phyloP scores from a whole-genome alignment of 35 echinoderm and acorn worm species.

The Diadema setosum region DNA sequence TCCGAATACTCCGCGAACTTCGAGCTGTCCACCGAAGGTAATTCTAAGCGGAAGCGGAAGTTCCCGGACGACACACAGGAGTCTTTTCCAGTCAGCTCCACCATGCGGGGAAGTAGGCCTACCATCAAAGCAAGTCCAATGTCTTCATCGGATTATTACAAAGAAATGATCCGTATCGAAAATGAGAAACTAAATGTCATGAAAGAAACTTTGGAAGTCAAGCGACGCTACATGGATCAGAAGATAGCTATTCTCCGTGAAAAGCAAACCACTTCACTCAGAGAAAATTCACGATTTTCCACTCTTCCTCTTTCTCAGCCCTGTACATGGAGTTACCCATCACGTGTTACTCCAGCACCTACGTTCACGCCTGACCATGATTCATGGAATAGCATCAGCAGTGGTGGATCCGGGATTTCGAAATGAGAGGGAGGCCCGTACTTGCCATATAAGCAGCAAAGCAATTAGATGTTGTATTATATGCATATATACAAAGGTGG shows the following conservation, averaged over 20 bases:
- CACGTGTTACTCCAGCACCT: not conserved
- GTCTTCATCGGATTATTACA: slow-evolving; percentile 17
- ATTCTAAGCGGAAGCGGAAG: not conserved
- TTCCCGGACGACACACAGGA: not conserved
- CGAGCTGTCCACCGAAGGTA: not conserved
- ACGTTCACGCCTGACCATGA: not conserved
- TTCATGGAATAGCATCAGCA: not conserved
- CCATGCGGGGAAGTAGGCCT: not conserved
- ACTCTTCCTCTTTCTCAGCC: not conserved
- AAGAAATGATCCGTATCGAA: slow-evolving; percentile 30
- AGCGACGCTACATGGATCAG: not conserved
- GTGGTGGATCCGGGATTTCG: not conserved
- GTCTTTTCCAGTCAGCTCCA: not conserved
- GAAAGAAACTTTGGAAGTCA: slow-evolving; percentile 20
- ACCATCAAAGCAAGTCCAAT: not conserved
- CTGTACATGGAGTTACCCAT: not conserved
- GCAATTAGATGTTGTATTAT: too few relatives aligned
- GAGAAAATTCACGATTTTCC: not conserved
- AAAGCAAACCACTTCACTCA: not conserved
- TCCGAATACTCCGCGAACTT: not conserved
- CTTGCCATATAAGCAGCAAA: too few relatives aligned
- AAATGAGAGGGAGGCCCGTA: not conserved
- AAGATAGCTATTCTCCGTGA: slow-evolving; percentile 1
- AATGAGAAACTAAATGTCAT: slow-evolving; percentile 16
- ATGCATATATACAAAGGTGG: too few relatives aligned